These are phyloP conservation scores for Melanotaenia maccullochi DNA, from an alignment of 2,797 vertebrate species.

Conservation along the genomic window DNA sequence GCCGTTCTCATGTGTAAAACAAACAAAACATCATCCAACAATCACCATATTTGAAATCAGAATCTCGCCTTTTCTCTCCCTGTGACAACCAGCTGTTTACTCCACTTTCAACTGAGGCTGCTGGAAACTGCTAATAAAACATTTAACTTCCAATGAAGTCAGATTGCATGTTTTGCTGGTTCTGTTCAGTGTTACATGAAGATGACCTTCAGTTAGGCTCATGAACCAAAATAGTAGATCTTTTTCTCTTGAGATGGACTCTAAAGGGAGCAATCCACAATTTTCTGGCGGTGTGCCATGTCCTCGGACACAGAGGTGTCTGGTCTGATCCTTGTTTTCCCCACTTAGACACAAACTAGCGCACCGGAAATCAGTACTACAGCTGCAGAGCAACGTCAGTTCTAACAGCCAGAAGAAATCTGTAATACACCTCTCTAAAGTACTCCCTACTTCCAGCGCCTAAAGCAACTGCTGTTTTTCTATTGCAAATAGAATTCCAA, in stretches of 20 bases:
- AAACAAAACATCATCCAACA: not conserved
- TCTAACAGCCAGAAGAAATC: not conserved
- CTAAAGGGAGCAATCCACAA: not conserved
- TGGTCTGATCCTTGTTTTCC: conserved; percentile 6
- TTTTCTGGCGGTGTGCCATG: not conserved
- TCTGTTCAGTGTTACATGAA: not conserved
- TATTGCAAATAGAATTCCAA: not conserved
- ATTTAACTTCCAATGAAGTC: not conserved
- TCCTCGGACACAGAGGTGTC: not conserved
- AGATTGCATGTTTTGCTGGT: not conserved
- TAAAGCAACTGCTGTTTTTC: not conserved
- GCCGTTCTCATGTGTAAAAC: not conserved
- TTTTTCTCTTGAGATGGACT: not conserved
- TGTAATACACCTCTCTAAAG: not conserved
- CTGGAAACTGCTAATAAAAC: not conserved
- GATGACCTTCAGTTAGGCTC: not conserved
- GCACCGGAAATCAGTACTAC: not conserved
- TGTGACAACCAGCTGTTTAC: not conserved
- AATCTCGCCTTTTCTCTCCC: not conserved
- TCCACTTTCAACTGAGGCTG: not conserved
- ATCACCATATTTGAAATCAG: not conserved
- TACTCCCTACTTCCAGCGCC: not conserved
- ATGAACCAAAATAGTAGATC: not conserved
- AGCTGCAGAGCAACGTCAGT: not conserved
- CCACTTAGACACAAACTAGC: not conserved